Evolutionary conservation across 2,888 invertebrate genomes (phyloP), one percentile per base, ranked within the genome.

Genomic region (Argyra leucocephala): DNA sequence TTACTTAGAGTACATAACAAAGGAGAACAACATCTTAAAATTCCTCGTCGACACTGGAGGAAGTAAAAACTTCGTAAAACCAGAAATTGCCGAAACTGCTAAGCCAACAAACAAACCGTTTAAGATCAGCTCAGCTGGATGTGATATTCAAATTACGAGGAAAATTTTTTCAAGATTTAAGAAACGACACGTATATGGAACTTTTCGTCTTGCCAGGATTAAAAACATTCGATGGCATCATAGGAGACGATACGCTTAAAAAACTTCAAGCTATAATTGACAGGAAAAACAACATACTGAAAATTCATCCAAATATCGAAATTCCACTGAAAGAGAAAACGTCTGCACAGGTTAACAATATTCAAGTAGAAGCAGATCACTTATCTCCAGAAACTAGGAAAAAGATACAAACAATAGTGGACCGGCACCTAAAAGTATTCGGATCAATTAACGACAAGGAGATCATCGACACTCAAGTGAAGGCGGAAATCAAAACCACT

Each of bases 401-500:
- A 48, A 2, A 23, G 12, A 15, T 61, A 7, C 21, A 36, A 22
- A 18, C 2, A n/a, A 23, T 48, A 23, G 7, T 26, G 3, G 24
- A 57, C 4, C 37, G 60, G 5, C n/a, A 63, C n/a, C n/a, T n/a
- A n/a, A n/a, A n/a, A n/a, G n/a, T n/a, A n/a, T n/a, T n/a, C n/a
- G n/a, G n/a, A n/a, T n/a, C n/a, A n/a, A n/a, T n/a, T n/a, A n/a
- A n/a, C n/a, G n/a, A n/a, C n/a, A n/a, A n/a, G n/a, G n/a, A 61
- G 3, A 18, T 22, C 5, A 12, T 37, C 3, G 24, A 60, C 10
- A 63, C 36, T 15, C 63, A 31, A 10, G 69, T 75, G 1, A 73
- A 72, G 66, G 77, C 78, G 48, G 65, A 72, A 61, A 78, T 79
- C 21, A 67, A 69, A 36, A 74, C 73, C 1, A 70, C 66, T 1